Evolutionary conservation across 2,113 vertebrate genomes (phyloP), one percentile per base, ranked within the genome.

Genomic region (Xiphophorus hellerii): DNA sequence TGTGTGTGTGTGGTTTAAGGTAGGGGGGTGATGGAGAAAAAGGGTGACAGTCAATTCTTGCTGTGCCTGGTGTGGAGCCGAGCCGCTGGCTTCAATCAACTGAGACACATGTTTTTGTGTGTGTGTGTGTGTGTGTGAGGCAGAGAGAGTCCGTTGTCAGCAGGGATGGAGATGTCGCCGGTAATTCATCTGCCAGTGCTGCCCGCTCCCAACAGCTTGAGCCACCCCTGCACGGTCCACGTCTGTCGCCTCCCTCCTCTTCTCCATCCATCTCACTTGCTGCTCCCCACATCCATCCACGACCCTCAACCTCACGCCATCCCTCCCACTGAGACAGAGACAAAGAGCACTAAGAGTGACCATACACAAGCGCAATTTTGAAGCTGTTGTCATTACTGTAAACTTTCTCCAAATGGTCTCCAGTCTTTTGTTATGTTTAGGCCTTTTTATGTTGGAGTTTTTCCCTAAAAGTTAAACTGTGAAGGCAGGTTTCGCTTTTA

Each of bases 131-230:
- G 3, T 39, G 65, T 15, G 77, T 11, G 72, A 28, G 39, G 67
- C n/a, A 48, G 54, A 35, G 42, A 76, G 71, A 66, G 73, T 80
- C 71, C 63, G n/a, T 69, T 67, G 30, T 77, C 88, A 88, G 91
- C 80, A 0, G 89, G 90, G 88, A 93, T 85, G 79, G 86, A 88
- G 90, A 89, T 80, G 88, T 92, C 75, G 67, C 90, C 82, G 87
- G 84, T 92, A 90, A 94, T 92, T 89, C 92, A 90, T 92, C 92
- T 93, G 93, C 91, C 84, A 78, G 88, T 61, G 83, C 65, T 51
- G 44, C 80, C 87, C 48, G 61, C 60, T 28, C 74, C 81, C 78
- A 67, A 81, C 90, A 88, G 69, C 71, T 82, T 61, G 67, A 71
- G 85, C 87, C 86, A 85, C 82, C 86, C 90, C 89, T 80, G 81